phyloP scores from a whole-genome alignment of 2,113 vertebrate species.

The human (Homo sapiens) region GRCh38 chr2:25554501-25555000 shows the following conservation, averaged over 20 bases:
- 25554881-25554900: not conserved
- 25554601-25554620: not conserved
- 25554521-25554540: not conserved
- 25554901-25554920: slow-evolving; percentile 19
- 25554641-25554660: not conserved
- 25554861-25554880: not conserved
- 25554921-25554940: not conserved
- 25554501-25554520: not conserved
- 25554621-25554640: not conserved
- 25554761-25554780: not conserved
- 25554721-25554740: not conserved
- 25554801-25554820: not conserved
- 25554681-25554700: not conserved
- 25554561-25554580: not conserved
- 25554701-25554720: not conserved
- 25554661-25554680: not conserved
- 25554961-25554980: not conserved
- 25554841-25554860: not conserved
- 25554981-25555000: not conserved
- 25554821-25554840: not conserved
- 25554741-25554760: not conserved
- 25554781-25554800: not conserved
- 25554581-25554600: not conserved
- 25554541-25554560: not conserved
- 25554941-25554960: not conserved